Evolutionary conservation across 2,888 invertebrate species (phyloP).

Genomic region (Hydrotaea diabolus): DNA sequence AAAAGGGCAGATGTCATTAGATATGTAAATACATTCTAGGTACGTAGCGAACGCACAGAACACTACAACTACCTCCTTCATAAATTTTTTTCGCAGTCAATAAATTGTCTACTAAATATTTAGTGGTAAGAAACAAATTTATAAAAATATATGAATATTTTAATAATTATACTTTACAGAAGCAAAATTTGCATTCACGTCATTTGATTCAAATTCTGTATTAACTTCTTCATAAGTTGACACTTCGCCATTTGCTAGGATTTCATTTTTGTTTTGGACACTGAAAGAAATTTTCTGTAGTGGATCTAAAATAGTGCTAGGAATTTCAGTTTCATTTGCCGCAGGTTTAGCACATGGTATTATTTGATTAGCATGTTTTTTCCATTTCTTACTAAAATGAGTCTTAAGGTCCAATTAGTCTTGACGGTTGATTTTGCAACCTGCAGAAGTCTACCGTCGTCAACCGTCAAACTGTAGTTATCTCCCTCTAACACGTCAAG

Average conservation of each 20-base stretch:
- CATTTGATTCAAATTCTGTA: background rate
- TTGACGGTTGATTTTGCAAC: too few relatives aligned
- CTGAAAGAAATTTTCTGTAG: slow-evolving; percentile 22
- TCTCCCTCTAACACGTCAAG: too few relatives aligned
- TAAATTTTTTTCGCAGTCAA: too few relatives aligned
- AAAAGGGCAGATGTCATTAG: too few relatives aligned
- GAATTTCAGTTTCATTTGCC: slow-evolving; percentile 1
- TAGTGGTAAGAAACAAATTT: background rate
- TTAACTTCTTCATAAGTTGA: background rate
- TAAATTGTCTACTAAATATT: too few relatives aligned
- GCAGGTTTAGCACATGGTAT: background rate
- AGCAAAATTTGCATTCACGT: background rate
- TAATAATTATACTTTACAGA: slow-evolving; percentile 21
- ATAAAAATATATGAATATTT: background rate
- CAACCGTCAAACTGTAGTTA: too few relatives aligned
- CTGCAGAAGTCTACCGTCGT: too few relatives aligned
- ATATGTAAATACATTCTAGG: too few relatives aligned
- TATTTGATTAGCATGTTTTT: slow-evolving; percentile 42
- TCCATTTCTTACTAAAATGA: slow-evolving; percentile 33
- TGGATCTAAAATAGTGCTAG: background rate
- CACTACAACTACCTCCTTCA: too few relatives aligned
- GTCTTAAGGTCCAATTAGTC: too few relatives aligned
- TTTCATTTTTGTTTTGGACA: slow-evolving; percentile 9
- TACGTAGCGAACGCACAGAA: too few relatives aligned
- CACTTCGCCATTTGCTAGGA: background rate